These are phyloP conservation scores for Cylloceria caligata DNA, from an alignment of 2,888 invertebrate species.

Conservation along the genomic window DNA sequence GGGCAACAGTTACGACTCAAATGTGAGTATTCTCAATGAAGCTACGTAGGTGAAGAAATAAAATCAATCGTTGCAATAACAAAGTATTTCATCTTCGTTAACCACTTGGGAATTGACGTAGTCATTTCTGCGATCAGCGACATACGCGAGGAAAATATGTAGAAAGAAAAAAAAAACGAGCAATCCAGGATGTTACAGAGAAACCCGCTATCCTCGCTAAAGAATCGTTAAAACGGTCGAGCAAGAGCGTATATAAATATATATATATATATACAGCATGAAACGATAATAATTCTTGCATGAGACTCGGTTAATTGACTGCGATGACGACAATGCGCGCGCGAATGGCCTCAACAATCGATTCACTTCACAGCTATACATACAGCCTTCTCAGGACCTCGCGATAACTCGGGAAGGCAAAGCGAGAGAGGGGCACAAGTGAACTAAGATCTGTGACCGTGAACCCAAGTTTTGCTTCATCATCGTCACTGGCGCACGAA, in stretches of 20 bases:
- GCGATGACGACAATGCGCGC: slow-evolving; percentile 64
- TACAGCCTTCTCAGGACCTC: slow-evolving; percentile 40
- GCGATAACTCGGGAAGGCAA: background rate
- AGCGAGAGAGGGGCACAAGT: slow-evolving; percentile 27
- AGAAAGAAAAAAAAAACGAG: slow-evolving; percentile 19
- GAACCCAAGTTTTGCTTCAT: slow-evolving; percentile 64
- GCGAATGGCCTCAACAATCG: slow-evolving; percentile 64
- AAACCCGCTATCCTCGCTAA: slow-evolving; percentile 50
- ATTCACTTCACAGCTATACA: slow-evolving; percentile 59
- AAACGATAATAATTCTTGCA: slow-evolving; percentile 56
- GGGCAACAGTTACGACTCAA: no score
- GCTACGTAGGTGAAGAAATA: no score
- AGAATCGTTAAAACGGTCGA: slow-evolving; percentile 22
- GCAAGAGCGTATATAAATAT: slow-evolving; percentile 11
- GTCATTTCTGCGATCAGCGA: slow-evolving; percentile 51
- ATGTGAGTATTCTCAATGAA: no score
- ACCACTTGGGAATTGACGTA: slow-evolving; percentile 2
- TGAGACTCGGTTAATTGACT: slow-evolving; percentile 58
- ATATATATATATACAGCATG: slow-evolving; percentile 18
- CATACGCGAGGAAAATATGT: slow-evolving; percentile 62
- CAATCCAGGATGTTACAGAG: slow-evolving; percentile 33
- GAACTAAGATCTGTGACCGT: slow-evolving; percentile 54
- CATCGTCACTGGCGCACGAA: slow-evolving; percentile 40
- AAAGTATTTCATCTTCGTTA: background rate
- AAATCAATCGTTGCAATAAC: background rate